Conservation (phyloP, 2,888 invertebrate genomes). For the Epiblema foenella region DNA sequence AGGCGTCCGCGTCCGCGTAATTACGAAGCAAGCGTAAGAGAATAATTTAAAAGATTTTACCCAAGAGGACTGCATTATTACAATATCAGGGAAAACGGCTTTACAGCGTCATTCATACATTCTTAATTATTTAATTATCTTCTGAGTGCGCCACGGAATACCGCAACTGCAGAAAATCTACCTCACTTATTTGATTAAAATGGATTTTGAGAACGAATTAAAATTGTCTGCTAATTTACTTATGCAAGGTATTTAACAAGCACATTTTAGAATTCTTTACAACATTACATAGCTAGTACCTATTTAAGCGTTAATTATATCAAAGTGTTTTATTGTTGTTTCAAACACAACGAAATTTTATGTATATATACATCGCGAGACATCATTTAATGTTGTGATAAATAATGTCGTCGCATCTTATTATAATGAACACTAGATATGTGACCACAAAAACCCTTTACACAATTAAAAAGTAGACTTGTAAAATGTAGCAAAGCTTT, state of each 20-base stretch:
- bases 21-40: slow-evolving; percentile 74
- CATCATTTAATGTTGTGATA: background rate
- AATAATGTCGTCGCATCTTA: slow-evolving; percentile 28
- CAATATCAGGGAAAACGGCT: slow-evolving; percentile 80
- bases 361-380: background rate
- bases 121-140: slow-evolving; percentile 84
- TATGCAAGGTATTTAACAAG: slow-evolving; percentile 10
- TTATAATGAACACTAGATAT: slow-evolving; percentile 35
- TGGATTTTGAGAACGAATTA: slow-evolving; percentile 65
- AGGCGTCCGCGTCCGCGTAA: slow-evolving; percentile 69
- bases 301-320: background rate
- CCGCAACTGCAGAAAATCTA: slow-evolving; percentile 72
- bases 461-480: slow-evolving; percentile 49
- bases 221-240: slow-evolving; percentile 28
- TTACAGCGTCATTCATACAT: slow-evolving; percentile 82
- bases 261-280: background rate
- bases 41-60: slow-evolving; percentile 82
- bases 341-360: background rate
- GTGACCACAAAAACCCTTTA: slow-evolving; percentile 39
- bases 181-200: slow-evolving; percentile 70
- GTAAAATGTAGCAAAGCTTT: slow-evolving; percentile 59
- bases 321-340: background rate
- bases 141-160: slow-evolving; percentile 70
- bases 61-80: slow-evolving; percentile 83
- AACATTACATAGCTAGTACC: background rate